Conservation (phyloP, 2,113 vertebrate species). For the Psilopogon haemacephalus region DNA sequence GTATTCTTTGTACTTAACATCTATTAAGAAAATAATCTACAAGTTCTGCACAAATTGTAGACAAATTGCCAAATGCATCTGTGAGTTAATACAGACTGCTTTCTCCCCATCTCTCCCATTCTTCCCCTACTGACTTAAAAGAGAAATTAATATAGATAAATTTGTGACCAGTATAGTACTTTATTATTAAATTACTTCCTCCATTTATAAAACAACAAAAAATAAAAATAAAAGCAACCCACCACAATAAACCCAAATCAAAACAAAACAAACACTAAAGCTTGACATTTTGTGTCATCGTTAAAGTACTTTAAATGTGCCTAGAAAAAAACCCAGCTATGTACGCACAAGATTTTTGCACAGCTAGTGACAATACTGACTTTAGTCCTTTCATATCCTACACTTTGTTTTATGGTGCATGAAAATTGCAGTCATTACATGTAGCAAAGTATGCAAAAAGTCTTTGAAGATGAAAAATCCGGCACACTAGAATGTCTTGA, state of each 20-base stretch:
- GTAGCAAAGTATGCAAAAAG: background rate
- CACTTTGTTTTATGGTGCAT: background rate
- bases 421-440: background rate
- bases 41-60: background rate
- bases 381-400: conserved; percentile 1
- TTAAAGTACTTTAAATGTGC: background rate
- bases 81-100: fast-evolving
- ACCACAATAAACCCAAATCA: too few species aligned
- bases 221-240: background rate
- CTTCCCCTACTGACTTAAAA: background rate
- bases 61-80: background rate
- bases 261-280: too few species aligned
- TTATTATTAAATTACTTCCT: background rate
- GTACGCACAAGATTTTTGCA: background rate
- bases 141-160: background rate
- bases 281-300: background rate
- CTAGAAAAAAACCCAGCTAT: background rate
- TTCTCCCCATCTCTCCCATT: background rate
- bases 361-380: background rate
- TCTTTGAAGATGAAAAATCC: too few species aligned
- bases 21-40: conserved; percentile 45
- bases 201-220: background rate
- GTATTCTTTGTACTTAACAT: conserved; percentile 46
- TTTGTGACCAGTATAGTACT: background rate
- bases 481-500: background rate